Evolutionary conservation across 64 coral and sea anemone genomes (phyloP), one percentile per base, ranked within the genome.

Genomic region (Exaiptasia diaphana): DNA sequence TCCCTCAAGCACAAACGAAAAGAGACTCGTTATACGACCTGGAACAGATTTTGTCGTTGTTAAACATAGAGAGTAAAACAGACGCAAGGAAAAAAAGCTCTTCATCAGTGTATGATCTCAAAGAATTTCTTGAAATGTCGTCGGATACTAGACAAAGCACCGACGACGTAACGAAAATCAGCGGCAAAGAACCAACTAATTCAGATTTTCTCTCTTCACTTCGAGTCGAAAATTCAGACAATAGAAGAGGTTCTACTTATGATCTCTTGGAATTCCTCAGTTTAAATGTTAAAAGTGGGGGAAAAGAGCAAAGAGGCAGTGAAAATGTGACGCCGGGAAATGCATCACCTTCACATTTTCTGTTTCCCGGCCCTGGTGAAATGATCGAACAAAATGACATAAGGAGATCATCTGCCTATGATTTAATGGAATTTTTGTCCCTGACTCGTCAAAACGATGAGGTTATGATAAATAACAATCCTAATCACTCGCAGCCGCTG

Each of bases 371-470:
- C 18, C 15, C 53, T 17, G 9, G 10, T 8, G 7, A 50, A 9
- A 23, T 15, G 23, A n/a, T 21, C 35, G 30, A 36, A 28, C 17
- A n/a, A 0, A 50, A 45, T 20, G 50, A 80, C 23, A 4, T 26
- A 6, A 50, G 85, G 22, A 69, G 76, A 34, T 23, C 85, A 1
- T 88, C 85, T 31, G 69, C 23, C 14, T 94, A 94, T 53, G 86
- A 94, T 46, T 38, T 94, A 29, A 80, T 73, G 38, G 91, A 94
- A 56, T 94, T 94, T 65, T 46, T 94, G 20, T 84, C 91, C 1
- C 91, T 94, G 11, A 77, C 69, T 43, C 39, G 69, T 49, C 38
- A 73, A 73, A 73, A 48, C 38, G 40, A 49, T 14, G 69, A 73
- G 45, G 8, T 7, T 4, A 37, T 17, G 11, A 65, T 18, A 15